Evolutionary conservation across 2,113 vertebrate genomes (phyloP).

Genomic region (Zosterops japonicus): DNA sequence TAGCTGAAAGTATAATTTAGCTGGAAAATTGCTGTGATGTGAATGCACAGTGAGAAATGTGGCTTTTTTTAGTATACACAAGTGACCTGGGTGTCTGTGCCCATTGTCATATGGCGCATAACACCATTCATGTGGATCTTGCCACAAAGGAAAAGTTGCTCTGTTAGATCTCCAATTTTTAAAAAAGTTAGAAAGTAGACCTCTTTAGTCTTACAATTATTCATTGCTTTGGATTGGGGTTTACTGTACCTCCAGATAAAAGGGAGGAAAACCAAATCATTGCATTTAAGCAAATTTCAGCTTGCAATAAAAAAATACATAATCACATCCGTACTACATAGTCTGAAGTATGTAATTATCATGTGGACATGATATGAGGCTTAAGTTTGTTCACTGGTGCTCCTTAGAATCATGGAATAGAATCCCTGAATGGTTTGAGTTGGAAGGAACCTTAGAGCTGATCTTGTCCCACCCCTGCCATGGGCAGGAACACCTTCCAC

Average conservation of each 20-base stretch:
- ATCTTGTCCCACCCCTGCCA: rapidly evolving
- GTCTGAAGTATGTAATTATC: not conserved
- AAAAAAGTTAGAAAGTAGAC: not conserved
- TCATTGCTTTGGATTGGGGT: not conserved
- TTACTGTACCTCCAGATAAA: not conserved
- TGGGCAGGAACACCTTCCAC: not conserved
- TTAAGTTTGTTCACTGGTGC: not conserved
- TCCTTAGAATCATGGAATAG: not conserved
- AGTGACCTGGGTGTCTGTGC: not conserved
- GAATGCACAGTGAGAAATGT: not conserved
- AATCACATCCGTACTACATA: not conserved
- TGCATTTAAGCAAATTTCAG: not conserved
- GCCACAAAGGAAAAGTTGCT: not conserved
- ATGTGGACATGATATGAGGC: not conserved
- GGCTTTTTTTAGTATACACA: not conserved
- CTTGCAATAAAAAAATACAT: not conserved
- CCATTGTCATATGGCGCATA: rapidly evolving
- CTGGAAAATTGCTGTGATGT: not conserved
- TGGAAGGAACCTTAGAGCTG: not conserved
- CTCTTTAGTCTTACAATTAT: not conserved
- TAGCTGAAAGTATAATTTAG: not conserved
- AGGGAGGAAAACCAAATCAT: not conserved
- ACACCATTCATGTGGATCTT: not conserved
- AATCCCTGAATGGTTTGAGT: not conserved
- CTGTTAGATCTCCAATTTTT: not conserved